Evolutionary conservation across 1,140 invertebrate species (phyloP).

Genomic region (Microplitis demolitor): DNA sequence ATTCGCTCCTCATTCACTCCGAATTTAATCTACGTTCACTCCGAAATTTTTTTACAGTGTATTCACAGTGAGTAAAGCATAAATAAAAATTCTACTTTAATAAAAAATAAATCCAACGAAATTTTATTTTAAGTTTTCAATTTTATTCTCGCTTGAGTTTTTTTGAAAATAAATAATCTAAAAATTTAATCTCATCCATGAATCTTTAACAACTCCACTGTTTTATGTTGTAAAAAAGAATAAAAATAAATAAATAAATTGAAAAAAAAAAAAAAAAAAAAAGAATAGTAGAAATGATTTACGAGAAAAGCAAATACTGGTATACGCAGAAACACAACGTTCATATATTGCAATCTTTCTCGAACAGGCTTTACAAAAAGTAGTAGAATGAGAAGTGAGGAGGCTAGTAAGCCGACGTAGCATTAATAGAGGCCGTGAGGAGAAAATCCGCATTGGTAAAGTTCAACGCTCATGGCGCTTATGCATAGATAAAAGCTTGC

Average conservation of each 20-base stretch:
- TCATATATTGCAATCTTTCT: conserved; percentile 5
- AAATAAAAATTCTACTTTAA: no score
- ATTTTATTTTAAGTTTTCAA: background rate
- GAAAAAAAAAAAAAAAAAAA: no score
- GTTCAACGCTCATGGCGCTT: conserved; percentile 33
- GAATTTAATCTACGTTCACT: no score
- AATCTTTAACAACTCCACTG: conserved; percentile 8
- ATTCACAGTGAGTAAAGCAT: no score
- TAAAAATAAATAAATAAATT: no score
- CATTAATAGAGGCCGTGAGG: conserved; percentile 31
- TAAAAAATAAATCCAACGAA: background rate
- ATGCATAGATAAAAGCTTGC: conserved; percentile 34
- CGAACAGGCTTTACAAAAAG: background rate
- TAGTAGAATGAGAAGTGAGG: background rate
- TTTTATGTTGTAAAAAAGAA: background rate
- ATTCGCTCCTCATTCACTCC: no score
- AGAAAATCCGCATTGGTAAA: conserved; percentile 33
- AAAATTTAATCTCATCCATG: background rate
- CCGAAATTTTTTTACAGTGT: no score
- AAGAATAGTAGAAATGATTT: no score
- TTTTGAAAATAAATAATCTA: background rate
- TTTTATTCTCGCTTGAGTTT: background rate
- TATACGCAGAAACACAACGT: no score
- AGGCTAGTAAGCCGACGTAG: conserved; percentile 25
- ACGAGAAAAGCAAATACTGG: no score